phyloP scores from a whole-genome alignment of 2,888 invertebrate species.

The Oligia strigilis region DNA sequence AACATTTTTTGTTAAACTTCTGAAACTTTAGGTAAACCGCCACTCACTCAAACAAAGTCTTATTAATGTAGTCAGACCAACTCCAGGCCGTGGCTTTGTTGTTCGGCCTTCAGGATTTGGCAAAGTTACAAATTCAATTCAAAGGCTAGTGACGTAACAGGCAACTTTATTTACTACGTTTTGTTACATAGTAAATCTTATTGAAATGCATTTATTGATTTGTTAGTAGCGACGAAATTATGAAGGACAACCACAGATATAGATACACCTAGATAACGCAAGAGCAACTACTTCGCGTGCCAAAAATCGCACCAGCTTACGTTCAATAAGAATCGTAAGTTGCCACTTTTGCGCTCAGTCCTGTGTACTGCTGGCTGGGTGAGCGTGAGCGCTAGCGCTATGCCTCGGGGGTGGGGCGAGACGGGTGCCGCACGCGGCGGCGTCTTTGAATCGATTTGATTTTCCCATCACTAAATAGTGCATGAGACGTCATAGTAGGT shows the following conservation, averaged over 20 bases:
- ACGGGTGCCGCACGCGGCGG: too few species aligned
- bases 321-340: too few species aligned
- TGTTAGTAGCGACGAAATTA: background rate
- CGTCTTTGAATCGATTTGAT: too few species aligned
- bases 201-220: conserved; percentile 4
- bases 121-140: conserved; percentile 32
- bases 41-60: background rate
- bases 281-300: too few species aligned
- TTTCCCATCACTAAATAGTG: too few species aligned
- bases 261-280: too few species aligned
- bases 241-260: background rate
- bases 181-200: conserved; percentile 15
- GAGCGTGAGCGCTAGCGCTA: too few species aligned
- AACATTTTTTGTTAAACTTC: background rate
- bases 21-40: background rate
- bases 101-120: conserved; percentile 40
- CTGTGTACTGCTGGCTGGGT: too few species aligned
- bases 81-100: conserved; percentile 23
- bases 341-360: too few species aligned
- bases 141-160: conserved; percentile 21
- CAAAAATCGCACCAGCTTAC: too few species aligned
- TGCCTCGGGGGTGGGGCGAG: too few species aligned
- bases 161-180: conserved; percentile 21
- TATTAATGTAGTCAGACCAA: conserved; percentile 13
- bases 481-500: too few species aligned